Base-by-base conservation (phyloP, 2,113 vertebrate genomes). In the Myocastor coypus region DNA sequence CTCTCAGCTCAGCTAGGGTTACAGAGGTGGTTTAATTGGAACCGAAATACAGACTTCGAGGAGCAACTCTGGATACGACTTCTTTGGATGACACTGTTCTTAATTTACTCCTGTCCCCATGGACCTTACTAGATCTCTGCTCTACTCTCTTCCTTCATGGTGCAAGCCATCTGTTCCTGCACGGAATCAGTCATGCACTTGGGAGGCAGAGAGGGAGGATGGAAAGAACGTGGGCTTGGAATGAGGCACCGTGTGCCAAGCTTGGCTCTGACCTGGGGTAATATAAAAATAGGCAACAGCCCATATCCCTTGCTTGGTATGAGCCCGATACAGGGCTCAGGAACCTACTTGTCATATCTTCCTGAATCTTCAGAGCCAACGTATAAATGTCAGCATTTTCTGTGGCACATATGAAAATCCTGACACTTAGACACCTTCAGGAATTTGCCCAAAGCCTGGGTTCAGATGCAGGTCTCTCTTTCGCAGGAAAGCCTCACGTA, bases 171-270 rank as follows among this genome's bases (percentile, higher is more conserved):
- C 73, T 95, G 84, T 73, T 46, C 17, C 24, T 69, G 63, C 55
- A n/a, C 3, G 46, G 4, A n/a, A 59, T 63, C 32, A 92, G 66
- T 50, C 13, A 0, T 84, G 37, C 20, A 57, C 78, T 42, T 85
- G 77, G 77, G 81, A 95, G 75, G 84, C 61, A 59, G 32, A 50
- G 14, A 89, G 66, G 83, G 22, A 42, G 37, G 1, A 24, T 50
- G 12, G 46, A 89, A 91, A 94, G 89, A 84, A 96, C 14, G 1
- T 34, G 24, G 68, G 57, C 83, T 89, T 83, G 34, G 63, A 66
- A 83, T 68, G 55, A 96, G 64, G 88, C 46, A 94, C n/a, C 50
- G 66, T 34, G 46, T 57, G 92, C 52, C 86, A 93, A 94, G 94
- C 63, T 24, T 93, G 52, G 46, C 34, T 57, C 34, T 68, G 82